phyloP scores from a whole-genome alignment of 2,888 invertebrate species.

The Caprella mutica region DNA sequence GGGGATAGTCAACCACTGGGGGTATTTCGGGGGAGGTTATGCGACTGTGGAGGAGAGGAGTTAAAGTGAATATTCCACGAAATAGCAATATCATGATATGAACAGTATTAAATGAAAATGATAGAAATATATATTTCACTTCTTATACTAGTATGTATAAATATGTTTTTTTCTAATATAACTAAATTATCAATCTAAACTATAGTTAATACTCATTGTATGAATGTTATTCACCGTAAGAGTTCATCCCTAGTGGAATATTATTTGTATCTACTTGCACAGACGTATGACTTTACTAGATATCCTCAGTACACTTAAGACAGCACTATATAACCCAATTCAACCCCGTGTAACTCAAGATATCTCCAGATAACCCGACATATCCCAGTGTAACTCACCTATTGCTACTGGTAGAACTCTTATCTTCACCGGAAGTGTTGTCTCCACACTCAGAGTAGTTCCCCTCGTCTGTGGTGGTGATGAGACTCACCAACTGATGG shows the following conservation, averaged over 20 bases:
- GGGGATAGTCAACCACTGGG: slow-evolving; percentile 5
- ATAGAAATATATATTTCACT: background rate
- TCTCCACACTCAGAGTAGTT: slow-evolving; percentile 37
- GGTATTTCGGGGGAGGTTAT: slow-evolving; percentile 37
- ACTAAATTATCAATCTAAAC: too few species aligned
- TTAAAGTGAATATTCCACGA: too few species aligned
- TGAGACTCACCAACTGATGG: slow-evolving; percentile 35
- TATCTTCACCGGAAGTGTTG: slow-evolving; percentile 35
- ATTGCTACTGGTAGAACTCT: slow-evolving; percentile 36
- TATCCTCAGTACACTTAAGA: background rate
- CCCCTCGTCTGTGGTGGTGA: slow-evolving; percentile 39
- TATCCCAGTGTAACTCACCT: slow-evolving; percentile 34
- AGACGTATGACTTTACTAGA: too few species aligned
- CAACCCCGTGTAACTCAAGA: too few species aligned
- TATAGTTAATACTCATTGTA: too few species aligned
- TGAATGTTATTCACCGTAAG: too few species aligned
- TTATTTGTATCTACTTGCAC: too few species aligned
- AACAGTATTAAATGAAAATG: background rate
- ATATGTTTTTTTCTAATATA: background rate
- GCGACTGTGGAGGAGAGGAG: slow-evolving; percentile 30
- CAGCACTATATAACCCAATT: too few species aligned
- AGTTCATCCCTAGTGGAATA: too few species aligned
- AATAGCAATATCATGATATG: too few species aligned
- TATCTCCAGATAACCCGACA: too few species aligned
- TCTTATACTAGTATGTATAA: background rate